A percentile compares a stretch with the other conserved stretches of the same genome.
Conservation (phyloP, 1,140 invertebrate species). For the Drosophila sturtevanti region DNA sequence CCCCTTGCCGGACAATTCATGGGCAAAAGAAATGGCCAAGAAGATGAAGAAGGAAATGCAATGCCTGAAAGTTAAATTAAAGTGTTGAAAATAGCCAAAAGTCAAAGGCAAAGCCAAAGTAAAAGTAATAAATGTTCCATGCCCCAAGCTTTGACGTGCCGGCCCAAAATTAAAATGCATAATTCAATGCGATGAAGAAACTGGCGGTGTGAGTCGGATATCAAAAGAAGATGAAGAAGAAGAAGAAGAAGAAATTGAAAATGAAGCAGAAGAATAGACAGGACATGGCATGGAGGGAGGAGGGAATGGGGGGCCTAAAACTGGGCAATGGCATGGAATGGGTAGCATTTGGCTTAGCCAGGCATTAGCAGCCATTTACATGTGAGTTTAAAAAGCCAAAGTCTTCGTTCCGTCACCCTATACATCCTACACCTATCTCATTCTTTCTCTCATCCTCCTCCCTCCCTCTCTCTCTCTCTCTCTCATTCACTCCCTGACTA, state of each 20-base stretch:
- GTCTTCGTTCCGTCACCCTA: neutral
- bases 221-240: neutral
- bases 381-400: conserved; percentile 63
- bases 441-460: neutral
- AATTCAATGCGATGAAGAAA: conserved; percentile 58
- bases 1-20: conserved; percentile 35
- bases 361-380: conserved; percentile 62
- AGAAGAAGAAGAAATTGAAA: neutral
- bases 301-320: neutral
- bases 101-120: conserved; percentile 23
- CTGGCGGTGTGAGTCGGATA: neutral
- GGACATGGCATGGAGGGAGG: neutral
- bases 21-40: conserved; percentile 38
- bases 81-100: conserved; percentile 68
- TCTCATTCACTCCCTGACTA: neutral
- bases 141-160: conserved; percentile 62
- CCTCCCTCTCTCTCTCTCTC: neutral
- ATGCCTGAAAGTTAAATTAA: conserved; percentile 69
- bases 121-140: conserved; percentile 69
- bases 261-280: neutral
- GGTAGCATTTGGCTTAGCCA: conserved; percentile 37
- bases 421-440: neutral
- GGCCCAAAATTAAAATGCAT: conserved; percentile 76
- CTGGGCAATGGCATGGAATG: neutral
- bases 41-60: conserved; percentile 42